Percentiles rank a stretch among this genome's conserved stretches.
These are phyloP conservation scores for Acrocyrtus sp. DNA, from an alignment of 2,888 invertebrate genomes.

Conservation along the genomic window DNA sequence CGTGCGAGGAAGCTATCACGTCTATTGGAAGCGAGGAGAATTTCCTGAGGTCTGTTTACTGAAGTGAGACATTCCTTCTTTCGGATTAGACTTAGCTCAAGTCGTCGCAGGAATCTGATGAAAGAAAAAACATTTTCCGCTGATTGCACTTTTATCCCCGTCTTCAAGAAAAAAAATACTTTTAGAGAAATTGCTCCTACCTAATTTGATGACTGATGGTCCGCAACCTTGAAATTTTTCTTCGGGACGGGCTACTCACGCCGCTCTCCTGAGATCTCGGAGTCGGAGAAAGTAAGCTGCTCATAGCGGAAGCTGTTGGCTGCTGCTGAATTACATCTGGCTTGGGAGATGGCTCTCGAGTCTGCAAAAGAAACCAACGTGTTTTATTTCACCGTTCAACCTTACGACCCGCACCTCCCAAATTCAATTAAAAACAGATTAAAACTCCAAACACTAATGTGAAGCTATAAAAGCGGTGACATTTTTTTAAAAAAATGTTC, in stretches of 20 bases:
- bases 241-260: constrained; percentile 67
- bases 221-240: constrained; percentile 76
- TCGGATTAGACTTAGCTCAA: constrained; percentile 77
- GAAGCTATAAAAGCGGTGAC: no score
- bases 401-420: no score
- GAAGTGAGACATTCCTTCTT: constrained; percentile 60
- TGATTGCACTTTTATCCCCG: no score
- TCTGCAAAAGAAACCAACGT: not conserved
- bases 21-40: constrained; percentile 24
- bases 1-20: constrained; percentile 47
- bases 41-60: constrained; percentile 29
- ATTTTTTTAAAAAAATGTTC: no score
- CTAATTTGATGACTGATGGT: constrained; percentile 83
- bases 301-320: constrained; percentile 20
- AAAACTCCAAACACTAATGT: no score
- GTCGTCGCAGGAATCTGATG: constrained; percentile 75
- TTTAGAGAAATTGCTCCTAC: constrained; percentile 66
- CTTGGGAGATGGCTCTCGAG: constrained; percentile 16
- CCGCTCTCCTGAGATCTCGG: constrained; percentile 10
- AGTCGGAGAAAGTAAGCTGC: not conserved
- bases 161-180: no score
- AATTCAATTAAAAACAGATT: no score
- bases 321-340: constrained; percentile 42
- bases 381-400: no score
- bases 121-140: not conserved